Percentiles rank a stretch among this genome's conserved stretches.
Conservation (phyloP, 1,140 invertebrate genomes). For the Macrobrachium nipponense region DNA sequence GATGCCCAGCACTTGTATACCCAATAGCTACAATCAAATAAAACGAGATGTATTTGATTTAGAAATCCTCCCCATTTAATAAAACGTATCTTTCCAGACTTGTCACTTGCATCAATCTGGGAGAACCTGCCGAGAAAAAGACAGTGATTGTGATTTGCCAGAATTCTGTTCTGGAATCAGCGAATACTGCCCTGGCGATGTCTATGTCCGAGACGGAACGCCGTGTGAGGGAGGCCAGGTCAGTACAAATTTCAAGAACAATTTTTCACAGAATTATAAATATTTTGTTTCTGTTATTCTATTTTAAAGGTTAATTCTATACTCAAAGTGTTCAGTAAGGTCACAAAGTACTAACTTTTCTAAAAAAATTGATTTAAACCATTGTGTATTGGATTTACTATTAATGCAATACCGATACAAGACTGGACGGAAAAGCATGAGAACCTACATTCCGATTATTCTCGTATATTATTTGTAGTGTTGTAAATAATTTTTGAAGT, state of each 20-base stretch:
- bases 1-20: neutral
- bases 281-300: neutral
- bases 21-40: neutral
- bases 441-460: no score
- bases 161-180: constrained; percentile 94
- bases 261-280: neutral
- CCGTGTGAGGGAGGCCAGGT: constrained; percentile 38
- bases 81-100: constrained; percentile 71
- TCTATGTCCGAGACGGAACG: constrained; percentile 75
- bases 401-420: neutral
- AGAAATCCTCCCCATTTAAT: neutral
- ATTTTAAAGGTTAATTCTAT: neutral
- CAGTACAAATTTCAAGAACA: neutral
- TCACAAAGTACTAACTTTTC: neutral
- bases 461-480: no score
- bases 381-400: neutral
- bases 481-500: no score
- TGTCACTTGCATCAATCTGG: constrained; percentile 81
- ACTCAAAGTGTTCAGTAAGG: neutral
- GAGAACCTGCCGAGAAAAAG: constrained; percentile 81
- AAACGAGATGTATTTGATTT: neutral
- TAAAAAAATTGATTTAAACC: neutral
- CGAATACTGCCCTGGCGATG: constrained; percentile 92
- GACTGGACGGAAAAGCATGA: no score
- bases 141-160: constrained; percentile 92